phyloP scores from a whole-genome alignment of 2,888 invertebrate species.

The Dione vanillae region DNA sequence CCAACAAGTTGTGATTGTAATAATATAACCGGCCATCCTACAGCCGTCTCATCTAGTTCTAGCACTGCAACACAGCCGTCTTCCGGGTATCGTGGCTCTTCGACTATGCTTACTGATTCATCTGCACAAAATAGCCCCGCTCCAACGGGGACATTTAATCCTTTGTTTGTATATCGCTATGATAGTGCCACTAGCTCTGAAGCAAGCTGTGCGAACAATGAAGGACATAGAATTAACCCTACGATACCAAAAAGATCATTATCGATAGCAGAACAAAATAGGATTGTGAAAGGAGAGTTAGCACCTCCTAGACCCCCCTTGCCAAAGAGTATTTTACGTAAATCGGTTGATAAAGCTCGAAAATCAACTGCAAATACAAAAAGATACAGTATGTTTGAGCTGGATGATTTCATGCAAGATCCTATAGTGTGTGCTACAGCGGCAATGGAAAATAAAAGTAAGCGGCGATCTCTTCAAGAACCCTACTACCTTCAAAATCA shows the following conservation, averaged over 20 bases:
- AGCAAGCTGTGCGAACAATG: constrained; percentile 87
- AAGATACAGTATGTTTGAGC: constrained; percentile 93
- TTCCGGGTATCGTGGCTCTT: constrained; percentile 94
- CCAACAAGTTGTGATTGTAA: constrained; percentile 86
- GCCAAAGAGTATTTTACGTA: constrained; percentile 89
- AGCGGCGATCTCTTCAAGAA: constrained; percentile 90
- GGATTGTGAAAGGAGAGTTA: constrained; percentile 75
- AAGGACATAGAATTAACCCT: constrained; percentile 76
- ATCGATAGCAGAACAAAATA: constrained; percentile 83
- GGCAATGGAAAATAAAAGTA: constrained; percentile 82
- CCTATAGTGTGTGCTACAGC: constrained; percentile 73
- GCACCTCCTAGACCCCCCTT: constrained; percentile 89
- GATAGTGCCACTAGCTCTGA: constrained; percentile 90
- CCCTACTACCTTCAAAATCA: constrained; percentile 86
- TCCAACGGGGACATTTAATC: constrained; percentile 85
- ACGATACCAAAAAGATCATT: constrained; percentile 88
- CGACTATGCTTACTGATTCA: constrained; percentile 91
- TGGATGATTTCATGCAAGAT: constrained; percentile 84
- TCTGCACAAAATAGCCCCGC: constrained; percentile 88
- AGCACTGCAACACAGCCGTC: constrained; percentile 92
- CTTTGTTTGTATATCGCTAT: constrained; percentile 92
- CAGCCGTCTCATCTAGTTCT: constrained; percentile 86
- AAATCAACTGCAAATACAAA: constrained; percentile 82
- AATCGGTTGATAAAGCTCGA: constrained; percentile 83
- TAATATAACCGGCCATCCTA: constrained; percentile 82